phyloP scores from a whole-genome alignment of 2,797 vertebrate genomes.

The Rallus crepitans region DNA sequence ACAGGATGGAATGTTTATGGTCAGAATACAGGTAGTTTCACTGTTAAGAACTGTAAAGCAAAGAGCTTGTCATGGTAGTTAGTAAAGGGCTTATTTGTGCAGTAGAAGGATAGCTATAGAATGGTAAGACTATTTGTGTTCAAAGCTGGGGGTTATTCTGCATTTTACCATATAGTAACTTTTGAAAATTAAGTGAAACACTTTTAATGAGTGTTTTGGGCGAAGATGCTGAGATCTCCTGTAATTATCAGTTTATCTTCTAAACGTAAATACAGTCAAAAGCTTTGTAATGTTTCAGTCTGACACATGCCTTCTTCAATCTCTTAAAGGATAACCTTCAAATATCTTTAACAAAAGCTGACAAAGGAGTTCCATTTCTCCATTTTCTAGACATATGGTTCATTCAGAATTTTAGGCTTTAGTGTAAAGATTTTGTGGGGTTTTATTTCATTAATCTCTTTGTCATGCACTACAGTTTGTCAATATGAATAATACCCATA shows the following conservation, averaged over 20 bases:
- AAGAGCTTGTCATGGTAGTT: not conserved
- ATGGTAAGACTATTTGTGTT: conserved; percentile 7
- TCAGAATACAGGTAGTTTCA: not conserved
- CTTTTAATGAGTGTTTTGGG: not conserved
- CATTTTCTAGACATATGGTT: not conserved
- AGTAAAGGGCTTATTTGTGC: not conserved
- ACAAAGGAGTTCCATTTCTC: not conserved
- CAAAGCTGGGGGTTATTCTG: not conserved
- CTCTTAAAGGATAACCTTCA: not conserved
- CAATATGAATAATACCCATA: not conserved
- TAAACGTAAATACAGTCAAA: not conserved
- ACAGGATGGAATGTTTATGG: not conserved
- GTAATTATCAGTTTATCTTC: not conserved
- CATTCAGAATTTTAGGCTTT: not conserved
- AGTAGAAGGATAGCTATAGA: not conserved
- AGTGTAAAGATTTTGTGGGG: not conserved
- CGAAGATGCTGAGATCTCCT: not conserved
- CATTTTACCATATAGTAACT: not conserved
- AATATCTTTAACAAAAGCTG: not conserved
- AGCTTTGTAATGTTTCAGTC: not conserved
- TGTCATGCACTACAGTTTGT: not conserved
- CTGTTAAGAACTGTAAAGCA: not conserved
- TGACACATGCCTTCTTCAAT: not conserved
- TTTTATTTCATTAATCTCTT: not conserved
- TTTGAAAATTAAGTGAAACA: not conserved